Evolutionary conservation across 2,113 vertebrate genomes (phyloP).

Genomic region (Panthera tigris): DNA sequence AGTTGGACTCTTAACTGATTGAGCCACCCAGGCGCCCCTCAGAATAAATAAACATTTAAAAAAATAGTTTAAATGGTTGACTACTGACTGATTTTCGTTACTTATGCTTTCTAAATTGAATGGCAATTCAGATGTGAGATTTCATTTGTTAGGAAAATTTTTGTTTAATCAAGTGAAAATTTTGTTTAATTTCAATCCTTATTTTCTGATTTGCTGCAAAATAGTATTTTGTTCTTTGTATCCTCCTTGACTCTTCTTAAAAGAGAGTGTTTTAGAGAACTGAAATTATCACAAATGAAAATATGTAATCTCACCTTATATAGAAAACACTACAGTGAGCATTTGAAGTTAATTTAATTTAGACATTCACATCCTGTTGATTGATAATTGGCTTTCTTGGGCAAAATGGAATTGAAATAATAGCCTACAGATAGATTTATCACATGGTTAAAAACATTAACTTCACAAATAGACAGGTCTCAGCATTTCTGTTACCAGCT

Average conservation of each 20-base stretch:
- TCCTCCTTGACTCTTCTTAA: background rate
- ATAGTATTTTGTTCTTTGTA: background rate
- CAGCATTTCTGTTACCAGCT: background rate
- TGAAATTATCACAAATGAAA: background rate
- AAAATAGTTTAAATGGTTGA: background rate
- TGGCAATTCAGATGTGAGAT: background rate
- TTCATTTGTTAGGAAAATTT: background rate
- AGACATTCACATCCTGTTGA: background rate
- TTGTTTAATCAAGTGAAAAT: background rate
- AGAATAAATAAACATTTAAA: too few species aligned
- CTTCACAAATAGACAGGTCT: background rate
- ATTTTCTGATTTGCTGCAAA: background rate
- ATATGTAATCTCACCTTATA: background rate
- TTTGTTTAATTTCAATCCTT: background rate
- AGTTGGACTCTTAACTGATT: too few species aligned
- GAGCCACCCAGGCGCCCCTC: too few species aligned
- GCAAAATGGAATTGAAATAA: background rate
- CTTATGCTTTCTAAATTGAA: background rate
- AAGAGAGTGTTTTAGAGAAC: background rate
- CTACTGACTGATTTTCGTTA: background rate
- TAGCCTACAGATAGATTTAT: background rate
- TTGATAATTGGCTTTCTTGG: background rate
- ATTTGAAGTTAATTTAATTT: background rate
- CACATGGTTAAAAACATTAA: background rate
- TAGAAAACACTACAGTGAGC: background rate